A percentile compares a stretch with the other conserved stretches of the same genome.
Evolutionary conservation across 2,113 vertebrate species (phyloP).

Genomic region (Ochotona princeps): DNA sequence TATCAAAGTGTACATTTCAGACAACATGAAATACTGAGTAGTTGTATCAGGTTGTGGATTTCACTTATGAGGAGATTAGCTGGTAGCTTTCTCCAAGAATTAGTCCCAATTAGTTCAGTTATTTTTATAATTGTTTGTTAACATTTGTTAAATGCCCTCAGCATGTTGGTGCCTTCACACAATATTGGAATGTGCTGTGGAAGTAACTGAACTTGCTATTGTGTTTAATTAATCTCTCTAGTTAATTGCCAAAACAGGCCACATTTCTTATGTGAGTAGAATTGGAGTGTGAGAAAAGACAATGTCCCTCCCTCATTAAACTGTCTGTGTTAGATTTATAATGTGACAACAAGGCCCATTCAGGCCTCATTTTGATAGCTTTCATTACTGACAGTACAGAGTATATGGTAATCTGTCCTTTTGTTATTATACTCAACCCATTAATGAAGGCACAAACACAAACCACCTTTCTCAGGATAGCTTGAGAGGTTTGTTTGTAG

Average conservation of each 20-base stretch:
- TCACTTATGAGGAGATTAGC: constrained; percentile 66
- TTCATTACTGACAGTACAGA: constrained; percentile 73
- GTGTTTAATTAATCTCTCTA: constrained; percentile 79
- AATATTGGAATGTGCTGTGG: not conserved
- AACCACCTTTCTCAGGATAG: constrained; percentile 44
- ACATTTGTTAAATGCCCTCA: constrained; percentile 59
- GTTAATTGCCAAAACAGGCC: constrained; percentile 77
- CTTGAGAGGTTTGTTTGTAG: constrained; percentile 81
- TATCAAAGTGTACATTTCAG: constrained; percentile 48
- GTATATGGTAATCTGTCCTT: constrained; percentile 66
- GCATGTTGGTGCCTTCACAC: constrained; percentile 41
- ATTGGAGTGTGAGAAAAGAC: constrained; percentile 73
- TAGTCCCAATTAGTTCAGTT: constrained; percentile 47
- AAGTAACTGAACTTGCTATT: constrained; percentile 64
- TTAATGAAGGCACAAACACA: constrained; percentile 66
- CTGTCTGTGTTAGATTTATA: constrained; percentile 74
- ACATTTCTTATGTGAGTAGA: constrained; percentile 77
- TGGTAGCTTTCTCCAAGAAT: constrained; percentile 59
- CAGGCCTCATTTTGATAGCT: constrained; percentile 68
- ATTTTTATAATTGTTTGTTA: constrained; percentile 77
- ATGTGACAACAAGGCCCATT: constrained; percentile 48
- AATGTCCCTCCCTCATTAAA: constrained; percentile 76
- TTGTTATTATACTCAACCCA: constrained; percentile 71
- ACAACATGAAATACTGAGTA: constrained; percentile 26
- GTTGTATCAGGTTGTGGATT: constrained; percentile 54